These are phyloP conservation scores for Agonum fuliginosum DNA, from an alignment of 2,888 invertebrate genomes.

Conservation along the genomic window DNA sequence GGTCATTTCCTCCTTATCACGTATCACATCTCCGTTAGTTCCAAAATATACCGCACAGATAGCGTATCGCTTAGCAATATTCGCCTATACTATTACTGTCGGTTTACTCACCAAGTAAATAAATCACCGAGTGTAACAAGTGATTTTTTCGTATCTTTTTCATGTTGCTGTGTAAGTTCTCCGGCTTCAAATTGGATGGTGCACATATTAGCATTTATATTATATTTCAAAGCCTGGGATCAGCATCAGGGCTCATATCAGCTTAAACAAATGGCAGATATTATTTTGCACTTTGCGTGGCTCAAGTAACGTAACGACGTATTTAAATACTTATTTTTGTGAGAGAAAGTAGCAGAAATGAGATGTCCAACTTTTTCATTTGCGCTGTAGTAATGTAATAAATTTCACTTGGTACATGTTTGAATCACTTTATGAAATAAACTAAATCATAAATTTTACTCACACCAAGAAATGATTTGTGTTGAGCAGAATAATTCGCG, in stretches of 20 bases:
- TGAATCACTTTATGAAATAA: slow-evolving; percentile 20
- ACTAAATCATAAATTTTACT: slow-evolving; percentile 37
- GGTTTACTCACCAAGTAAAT: too few species aligned
- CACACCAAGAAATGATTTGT: slow-evolving; percentile 9
- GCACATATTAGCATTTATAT: slow-evolving; percentile 50
- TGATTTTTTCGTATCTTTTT: slow-evolving; percentile 27
- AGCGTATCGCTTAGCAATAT: too few species aligned
- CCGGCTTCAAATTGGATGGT: slow-evolving; percentile 26
- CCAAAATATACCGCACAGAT: too few species aligned
- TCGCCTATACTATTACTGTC: too few species aligned
- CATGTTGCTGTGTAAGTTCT: not conserved
- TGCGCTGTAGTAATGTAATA: slow-evolving; percentile 9
- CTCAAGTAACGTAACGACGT: not conserved
- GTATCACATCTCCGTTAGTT: too few species aligned
- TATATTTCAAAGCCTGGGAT: slow-evolving; percentile 47
- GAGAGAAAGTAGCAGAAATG: slow-evolving; percentile 13
- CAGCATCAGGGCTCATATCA: not conserved
- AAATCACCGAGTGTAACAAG: slow-evolving; percentile 31
- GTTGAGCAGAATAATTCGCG: not conserved
- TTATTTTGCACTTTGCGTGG: slow-evolving; percentile 41
- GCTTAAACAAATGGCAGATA: slow-evolving; percentile 34
- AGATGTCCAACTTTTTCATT: slow-evolving; percentile 34
- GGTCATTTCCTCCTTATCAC: too few species aligned
- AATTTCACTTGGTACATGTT: slow-evolving; percentile 38
- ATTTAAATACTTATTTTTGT: not conserved